A percentile compares a stretch with the other conserved stretches of the same genome.
Conservation (phyloP, 2,113 vertebrate genomes). For the Caranx melampygus region DNA sequence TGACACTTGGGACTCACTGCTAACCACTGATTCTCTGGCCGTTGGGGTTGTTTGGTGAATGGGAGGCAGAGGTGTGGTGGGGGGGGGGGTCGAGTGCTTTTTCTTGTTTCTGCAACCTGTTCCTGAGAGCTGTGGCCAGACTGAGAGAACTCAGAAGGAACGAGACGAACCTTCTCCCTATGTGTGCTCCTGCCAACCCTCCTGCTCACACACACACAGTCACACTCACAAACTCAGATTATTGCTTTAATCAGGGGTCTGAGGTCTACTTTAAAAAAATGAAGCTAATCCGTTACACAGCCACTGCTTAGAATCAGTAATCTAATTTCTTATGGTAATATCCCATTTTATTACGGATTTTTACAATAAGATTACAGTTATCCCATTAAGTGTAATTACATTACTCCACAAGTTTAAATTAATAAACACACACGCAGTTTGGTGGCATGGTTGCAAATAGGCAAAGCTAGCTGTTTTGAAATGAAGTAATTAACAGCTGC, state of each 20-base stretch:
- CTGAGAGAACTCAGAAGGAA: constrained; percentile 51
- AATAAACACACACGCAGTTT: constrained; percentile 56
- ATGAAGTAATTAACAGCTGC: constrained; percentile 96
- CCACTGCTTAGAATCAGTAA: constrained; percentile 39
- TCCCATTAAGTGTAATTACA: constrained; percentile 51
- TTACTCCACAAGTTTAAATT: constrained; percentile 46
- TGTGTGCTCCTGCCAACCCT: neutral
- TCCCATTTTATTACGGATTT: constrained; percentile 58
- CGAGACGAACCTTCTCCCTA: constrained; percentile 46
- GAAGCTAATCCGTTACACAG: constrained; percentile 45
- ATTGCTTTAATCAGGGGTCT: constrained; percentile 45
- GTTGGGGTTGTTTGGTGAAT: constrained; percentile 48
- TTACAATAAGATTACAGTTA: constrained; percentile 61
- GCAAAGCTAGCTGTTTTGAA: constrained; percentile 85
- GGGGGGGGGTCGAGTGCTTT: constrained; percentile 78
- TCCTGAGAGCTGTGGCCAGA: constrained; percentile 58
- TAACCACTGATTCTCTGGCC: constrained; percentile 59
- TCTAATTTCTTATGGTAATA: constrained; percentile 54
- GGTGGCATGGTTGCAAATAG: constrained; percentile 49
- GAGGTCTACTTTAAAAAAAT: constrained; percentile 37
- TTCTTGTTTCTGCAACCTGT: constrained; percentile 77
- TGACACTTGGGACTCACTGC: constrained; percentile 61
- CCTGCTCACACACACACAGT: neutral
- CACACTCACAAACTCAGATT: constrained; percentile 18
- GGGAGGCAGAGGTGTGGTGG: constrained; percentile 9